Base-by-base conservation (phyloP, 2,888 invertebrate species). In the Tetragonula carbonaria region DNA sequence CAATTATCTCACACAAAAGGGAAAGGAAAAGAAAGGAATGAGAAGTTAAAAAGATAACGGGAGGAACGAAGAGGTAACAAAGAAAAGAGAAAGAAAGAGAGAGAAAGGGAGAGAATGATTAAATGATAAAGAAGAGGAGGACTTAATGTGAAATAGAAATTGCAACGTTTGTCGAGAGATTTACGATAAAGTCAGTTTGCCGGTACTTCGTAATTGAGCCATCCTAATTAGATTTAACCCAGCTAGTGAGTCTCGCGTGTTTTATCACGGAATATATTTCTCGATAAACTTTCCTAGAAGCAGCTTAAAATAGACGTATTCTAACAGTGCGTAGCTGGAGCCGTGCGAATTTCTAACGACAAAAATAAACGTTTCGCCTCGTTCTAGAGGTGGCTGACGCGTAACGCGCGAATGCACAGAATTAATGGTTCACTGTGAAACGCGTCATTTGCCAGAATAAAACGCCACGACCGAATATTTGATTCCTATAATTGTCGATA, bases 301-400 rank as follows among this genome's bases (percentile, higher is more conserved):
- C 59, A 74, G 85, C 70, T 84, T 53, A 76, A 84, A 85, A 85
- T 85, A 85, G 85, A 53, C 50, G 84, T 68, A 51, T 59, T 84
- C 75, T 84, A 75, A 73, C 51, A 59, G 55, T 53, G 66, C 45
- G 45, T 45, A 8, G 16, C 79, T 76, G 75, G 68, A 84, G 70
- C 75, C 1, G 53, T 33, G 80, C 80, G 73, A 83, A 85, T 76
- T 45, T 85, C 84, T 73, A 68, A 50, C 75, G 79, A 80, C 84
- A 76, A 73, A 85, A 85, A 85, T 85, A 85, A 84, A 85, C 85
- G 71, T 83, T 80, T 65, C 13, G 70, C 45, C 57, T 78, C 1
- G 38, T 65, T 68, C 73, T 45, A 18, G 45, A 66, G 62, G 23
- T 11, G 45, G 14, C 70, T 62, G 33, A 62, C 59, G 65, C 57